A percentile compares a stretch with the other conserved stretches of the same genome.
Evolutionary conservation across 2,797 vertebrate genomes (phyloP).

Genomic region (Cirrhinus molitorella): DNA sequence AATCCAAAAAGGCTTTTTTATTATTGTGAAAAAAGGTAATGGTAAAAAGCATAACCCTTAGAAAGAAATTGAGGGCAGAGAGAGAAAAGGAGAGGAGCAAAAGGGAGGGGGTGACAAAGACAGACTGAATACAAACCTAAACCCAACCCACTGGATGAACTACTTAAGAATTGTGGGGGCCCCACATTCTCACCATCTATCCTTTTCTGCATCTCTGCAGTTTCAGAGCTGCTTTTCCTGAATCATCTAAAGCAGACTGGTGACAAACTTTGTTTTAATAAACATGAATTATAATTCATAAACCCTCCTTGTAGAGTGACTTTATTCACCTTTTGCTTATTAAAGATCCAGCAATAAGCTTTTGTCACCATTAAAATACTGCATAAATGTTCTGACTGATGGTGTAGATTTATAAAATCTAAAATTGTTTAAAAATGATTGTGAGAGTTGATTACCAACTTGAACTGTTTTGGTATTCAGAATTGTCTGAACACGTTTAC

Average conservation of each 20-base stretch:
- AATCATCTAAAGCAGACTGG: not conserved
- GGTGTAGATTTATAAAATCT: too few species aligned
- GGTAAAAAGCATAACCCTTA: slow-evolving; percentile 17
- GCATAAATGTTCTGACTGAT: not conserved
- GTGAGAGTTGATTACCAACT: slow-evolving; percentile 1
- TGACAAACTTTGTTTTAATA: not conserved
- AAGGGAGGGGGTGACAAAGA: slow-evolving; percentile 17
- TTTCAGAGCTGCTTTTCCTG: not conserved
- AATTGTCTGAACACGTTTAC: slow-evolving; percentile 29
- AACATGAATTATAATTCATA: slow-evolving; percentile 6
- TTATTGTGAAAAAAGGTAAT: not conserved
- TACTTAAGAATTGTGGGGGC: slow-evolving; percentile 25
- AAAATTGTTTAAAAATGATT: not conserved
- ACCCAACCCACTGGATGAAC: slow-evolving; percentile 20
- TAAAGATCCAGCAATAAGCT: not conserved
- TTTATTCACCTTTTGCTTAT: not conserved
- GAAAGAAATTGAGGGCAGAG: slow-evolving; percentile 22
- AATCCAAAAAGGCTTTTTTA: not conserved
- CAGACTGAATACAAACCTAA: slow-evolving; percentile 28
- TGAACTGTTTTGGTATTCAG: slow-evolving; percentile 1
- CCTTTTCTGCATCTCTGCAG: slow-evolving; percentile 29
- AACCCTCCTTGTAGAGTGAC: not conserved
- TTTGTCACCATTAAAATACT: not conserved
- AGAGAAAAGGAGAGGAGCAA: not conserved
- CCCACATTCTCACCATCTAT: slow-evolving; percentile 27